Base-by-base conservation (phyloP, 2,113 vertebrate genomes). In the Oriolus oriolus region DNA sequence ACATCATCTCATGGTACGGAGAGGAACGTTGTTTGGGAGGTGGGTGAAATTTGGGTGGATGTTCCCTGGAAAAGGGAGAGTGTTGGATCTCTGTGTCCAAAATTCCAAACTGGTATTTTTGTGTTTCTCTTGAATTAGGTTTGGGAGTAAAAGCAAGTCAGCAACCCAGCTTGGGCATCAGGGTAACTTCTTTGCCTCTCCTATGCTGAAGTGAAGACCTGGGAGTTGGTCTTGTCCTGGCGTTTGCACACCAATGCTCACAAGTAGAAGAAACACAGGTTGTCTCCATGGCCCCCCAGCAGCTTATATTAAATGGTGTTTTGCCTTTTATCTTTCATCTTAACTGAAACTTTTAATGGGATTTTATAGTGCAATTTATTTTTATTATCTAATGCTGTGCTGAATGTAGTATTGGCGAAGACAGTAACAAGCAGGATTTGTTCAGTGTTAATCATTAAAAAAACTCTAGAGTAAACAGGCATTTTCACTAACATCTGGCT, bases 111-210 rank as follows among this genome's bases (percentile, higher is more conserved):
- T 16, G 31, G n/a, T 35, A 1, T 22, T 37, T 81, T 57, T 82
- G 13, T 89, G 2, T 83, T 91, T 97, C n/a, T 90, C 50, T 93
- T 71, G 39, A 16, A 97, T 96, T 96, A 99, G 99, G 93, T 99
- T 99, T 96, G 98, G 98, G 81, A 99, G 98, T 97, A 99, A 99
- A 97, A 99, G 98, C 97, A 99, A 99, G 93, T 98, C 99, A 10
- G 81, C 98, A 6, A 98, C 97, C 7, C 98, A 93, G 44, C 95
- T 99, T 82, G 94, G 97, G 87, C 98, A 98, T 54, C 98, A 98
- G 90, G 98, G 99, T 64, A 99, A 98, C 81, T 99, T 99, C 97
- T 99, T 99, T 96, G 97, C 99, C 53, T 99, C 99, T 83, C 99
- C 99, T 5, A 91, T 98, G 89, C 98, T 99, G 79, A 99, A 99